phyloP scores from a whole-genome alignment of 2,113 vertebrate species.

The Eulemur macaco region DNA sequence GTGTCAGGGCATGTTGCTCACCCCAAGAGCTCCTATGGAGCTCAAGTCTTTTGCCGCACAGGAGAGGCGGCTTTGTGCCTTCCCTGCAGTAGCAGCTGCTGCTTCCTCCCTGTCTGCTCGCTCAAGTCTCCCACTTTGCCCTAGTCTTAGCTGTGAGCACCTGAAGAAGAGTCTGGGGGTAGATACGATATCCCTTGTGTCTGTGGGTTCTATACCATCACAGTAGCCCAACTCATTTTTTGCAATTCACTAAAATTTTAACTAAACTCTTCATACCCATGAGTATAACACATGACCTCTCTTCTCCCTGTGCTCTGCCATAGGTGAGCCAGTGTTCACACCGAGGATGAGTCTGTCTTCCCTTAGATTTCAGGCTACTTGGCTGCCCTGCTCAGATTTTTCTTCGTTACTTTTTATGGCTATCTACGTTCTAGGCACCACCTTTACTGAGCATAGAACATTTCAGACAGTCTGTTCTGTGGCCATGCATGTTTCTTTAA shows the following conservation, averaged over 20 bases:
- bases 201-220: neutral
- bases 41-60: neutral
- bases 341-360: neutral
- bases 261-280: neutral
- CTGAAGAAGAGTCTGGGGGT: neutral
- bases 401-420: neutral
- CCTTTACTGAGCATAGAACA: neutral
- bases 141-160: neutral
- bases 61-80: neutral
- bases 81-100: neutral
- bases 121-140: neutral
- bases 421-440: neutral
- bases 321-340: accelerated
- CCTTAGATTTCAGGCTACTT: neutral
- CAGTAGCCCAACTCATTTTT: neutral
- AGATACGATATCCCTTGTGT: too few relatives aligned
- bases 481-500: neutral
- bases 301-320: neutral
- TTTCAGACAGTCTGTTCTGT: neutral
- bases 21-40: neutral
- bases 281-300: neutral
- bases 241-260: neutral
- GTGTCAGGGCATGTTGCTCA: neutral
- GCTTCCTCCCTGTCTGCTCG: neutral
- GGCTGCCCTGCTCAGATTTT: neutral